phyloP scores from a whole-genome alignment of 1,140 invertebrate genomes.

The Kradibia gibbosae region DNA sequence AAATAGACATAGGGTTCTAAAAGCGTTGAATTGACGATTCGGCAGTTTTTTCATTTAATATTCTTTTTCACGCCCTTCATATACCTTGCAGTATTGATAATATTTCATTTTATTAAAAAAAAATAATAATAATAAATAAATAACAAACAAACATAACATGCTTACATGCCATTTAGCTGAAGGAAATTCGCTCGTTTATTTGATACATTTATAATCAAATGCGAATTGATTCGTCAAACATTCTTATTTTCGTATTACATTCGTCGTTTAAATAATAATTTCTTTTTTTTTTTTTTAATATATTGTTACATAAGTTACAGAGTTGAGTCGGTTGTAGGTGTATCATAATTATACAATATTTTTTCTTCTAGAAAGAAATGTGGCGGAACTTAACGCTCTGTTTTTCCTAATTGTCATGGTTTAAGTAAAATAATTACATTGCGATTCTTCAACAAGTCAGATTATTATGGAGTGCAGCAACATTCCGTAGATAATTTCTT shows the following conservation, averaged over 20 bases:
- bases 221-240: conserved; percentile 17
- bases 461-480: conserved; percentile 10
- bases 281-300: conserved; percentile 22
- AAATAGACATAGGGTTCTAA: conserved; percentile 46
- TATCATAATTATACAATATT: background rate
- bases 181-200: conserved; percentile 13
- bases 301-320: conserved; percentile 5
- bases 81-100: conserved; percentile 49
- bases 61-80: conserved; percentile 24
- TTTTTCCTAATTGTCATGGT: background rate
- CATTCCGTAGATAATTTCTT: background rate
- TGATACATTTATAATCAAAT: background rate
- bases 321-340: conserved; percentile 13
- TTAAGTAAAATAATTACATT: background rate
- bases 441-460: conserved; percentile 7
- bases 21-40: background rate
- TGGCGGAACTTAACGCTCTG: background rate
- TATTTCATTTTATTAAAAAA: conserved; percentile 44
- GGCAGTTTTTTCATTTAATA: conserved; percentile 20
- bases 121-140: too few species aligned
- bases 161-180: conserved; percentile 13
- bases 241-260: conserved; percentile 14
- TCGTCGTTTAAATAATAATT: conserved; percentile 1
- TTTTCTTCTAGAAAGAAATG: background rate
- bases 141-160: too few species aligned